Conservation (phyloP, 2,797 vertebrate species). For the Melanotaenia parkinsoni region DNA sequence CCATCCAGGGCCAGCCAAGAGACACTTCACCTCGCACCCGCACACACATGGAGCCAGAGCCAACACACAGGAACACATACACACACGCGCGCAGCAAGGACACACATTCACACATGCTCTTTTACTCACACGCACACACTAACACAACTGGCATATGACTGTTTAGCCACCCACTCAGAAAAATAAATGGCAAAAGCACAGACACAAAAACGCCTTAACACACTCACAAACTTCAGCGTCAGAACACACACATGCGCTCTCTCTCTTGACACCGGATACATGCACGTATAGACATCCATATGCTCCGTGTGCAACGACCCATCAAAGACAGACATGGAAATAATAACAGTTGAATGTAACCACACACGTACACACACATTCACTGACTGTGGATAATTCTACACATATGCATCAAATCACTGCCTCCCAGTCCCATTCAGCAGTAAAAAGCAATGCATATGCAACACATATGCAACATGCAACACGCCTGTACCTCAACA, state of each 20-base stretch:
- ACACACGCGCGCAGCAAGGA: conserved; percentile 9
- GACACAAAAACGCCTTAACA: conserved; percentile 45
- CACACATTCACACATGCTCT: conserved; percentile 26
- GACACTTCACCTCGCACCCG: conserved; percentile 84
- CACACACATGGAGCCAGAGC: conserved; percentile 80
- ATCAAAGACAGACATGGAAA: conserved; percentile 79
- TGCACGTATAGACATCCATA: conserved; percentile 73
- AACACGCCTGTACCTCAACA: conserved; percentile 39
- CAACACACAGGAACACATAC: conserved; percentile 63
- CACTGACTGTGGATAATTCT: conserved; percentile 72
- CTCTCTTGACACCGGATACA: conserved; percentile 72
- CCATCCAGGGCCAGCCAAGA: conserved; percentile 81
- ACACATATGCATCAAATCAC: conserved; percentile 77
- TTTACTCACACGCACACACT: conserved; percentile 30
- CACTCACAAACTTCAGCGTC: conserved; percentile 49
- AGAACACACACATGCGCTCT: conserved; percentile 38
- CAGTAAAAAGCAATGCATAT: conserved; percentile 56
- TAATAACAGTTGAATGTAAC: conserved; percentile 77
- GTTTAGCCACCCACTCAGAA: conserved; percentile 80
- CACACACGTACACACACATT: conserved; percentile 51
- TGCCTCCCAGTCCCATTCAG: conserved; percentile 55
- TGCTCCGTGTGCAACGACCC: conserved; percentile 75
- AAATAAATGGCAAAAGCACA: conserved; percentile 74
- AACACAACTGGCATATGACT: conserved; percentile 69
- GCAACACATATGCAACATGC: conserved; percentile 65